Evolutionary conservation across 2,888 invertebrate genomes (phyloP).

Genomic region (Ferdinandea cuprea): DNA sequence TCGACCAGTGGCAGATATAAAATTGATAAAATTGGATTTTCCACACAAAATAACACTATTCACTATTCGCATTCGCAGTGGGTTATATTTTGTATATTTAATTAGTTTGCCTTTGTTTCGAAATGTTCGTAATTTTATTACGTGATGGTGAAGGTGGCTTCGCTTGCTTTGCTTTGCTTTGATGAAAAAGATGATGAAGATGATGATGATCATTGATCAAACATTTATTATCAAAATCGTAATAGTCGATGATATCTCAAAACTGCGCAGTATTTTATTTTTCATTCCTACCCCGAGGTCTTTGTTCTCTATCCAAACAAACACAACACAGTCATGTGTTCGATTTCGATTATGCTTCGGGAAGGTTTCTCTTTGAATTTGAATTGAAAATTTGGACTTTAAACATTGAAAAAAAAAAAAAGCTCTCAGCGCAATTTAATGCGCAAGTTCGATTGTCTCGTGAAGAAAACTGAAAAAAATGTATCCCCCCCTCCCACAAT

Average conservation of each 20-base stretch:
- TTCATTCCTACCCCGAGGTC: background rate
- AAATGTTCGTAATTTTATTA: slow-evolving; percentile 45
- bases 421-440: slow-evolving; percentile 6
- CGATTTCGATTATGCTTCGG: background rate
- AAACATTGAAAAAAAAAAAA: background rate
- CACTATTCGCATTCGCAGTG: slow-evolving; percentile 14
- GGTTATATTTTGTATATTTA: slow-evolving; percentile 32
- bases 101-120: slow-evolving; percentile 33
- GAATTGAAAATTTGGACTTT: background rate
- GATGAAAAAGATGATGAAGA: slow-evolving; percentile 9
- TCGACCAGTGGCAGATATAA: slow-evolving; percentile 10
- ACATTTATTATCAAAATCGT: slow-evolving; percentile 50
- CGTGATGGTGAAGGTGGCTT: slow-evolving; percentile 1
- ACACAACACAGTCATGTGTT: slow-evolving; percentile 13
- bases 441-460: slow-evolving; percentile 52
- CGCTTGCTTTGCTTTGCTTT: slow-evolving; percentile 16
- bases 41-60: background rate
- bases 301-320: slow-evolving; percentile 48
- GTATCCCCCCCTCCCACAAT: too few species aligned
- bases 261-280: slow-evolving; percentile 65
- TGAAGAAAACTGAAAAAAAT: slow-evolving; percentile 14
- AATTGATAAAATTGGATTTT: slow-evolving; percentile 42
- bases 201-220: slow-evolving; percentile 48
- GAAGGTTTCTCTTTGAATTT: slow-evolving; percentile 53
- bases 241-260: slow-evolving; percentile 10